Evolutionary conservation across 2,113 vertebrate genomes (phyloP).

Genomic region (Daubentonia madagascariensis): DNA sequence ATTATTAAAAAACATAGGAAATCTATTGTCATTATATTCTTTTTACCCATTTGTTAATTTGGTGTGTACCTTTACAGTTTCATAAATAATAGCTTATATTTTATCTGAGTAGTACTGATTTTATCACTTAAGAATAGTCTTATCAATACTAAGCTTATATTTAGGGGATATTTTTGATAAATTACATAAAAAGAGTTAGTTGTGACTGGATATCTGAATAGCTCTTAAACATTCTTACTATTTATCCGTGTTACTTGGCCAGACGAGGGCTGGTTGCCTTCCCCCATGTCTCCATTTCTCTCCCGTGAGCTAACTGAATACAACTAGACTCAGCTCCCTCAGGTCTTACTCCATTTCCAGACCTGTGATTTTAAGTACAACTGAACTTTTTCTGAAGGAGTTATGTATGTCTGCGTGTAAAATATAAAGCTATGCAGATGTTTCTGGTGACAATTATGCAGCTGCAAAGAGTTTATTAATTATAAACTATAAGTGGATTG

Average conservation of each 20-base stretch:
- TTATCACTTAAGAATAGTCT: background rate
- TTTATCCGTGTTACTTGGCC: background rate
- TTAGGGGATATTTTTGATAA: background rate
- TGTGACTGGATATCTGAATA: background rate
- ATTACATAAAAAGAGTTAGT: background rate
- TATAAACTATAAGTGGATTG: slow-evolving; percentile 82
- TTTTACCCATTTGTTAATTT: background rate
- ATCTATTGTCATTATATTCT: background rate
- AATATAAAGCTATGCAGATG: slow-evolving; percentile 80
- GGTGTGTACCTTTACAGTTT: background rate
- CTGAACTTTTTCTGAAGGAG: slow-evolving; percentile 72
- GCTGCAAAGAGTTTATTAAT: slow-evolving; percentile 86
- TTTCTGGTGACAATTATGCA: slow-evolving; percentile 81
- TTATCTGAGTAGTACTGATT: background rate
- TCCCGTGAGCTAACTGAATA: background rate
- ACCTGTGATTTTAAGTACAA: slow-evolving; percentile 71
- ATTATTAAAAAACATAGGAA: background rate
- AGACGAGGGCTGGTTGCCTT: background rate
- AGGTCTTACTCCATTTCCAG: slow-evolving; percentile 41
- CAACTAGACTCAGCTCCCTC: slow-evolving; percentile 5
- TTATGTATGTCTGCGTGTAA: slow-evolving; percentile 69
- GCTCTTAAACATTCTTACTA: background rate
- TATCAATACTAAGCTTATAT: background rate
- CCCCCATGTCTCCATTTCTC: background rate
- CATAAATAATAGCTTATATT: background rate